Evolutionary conservation across 1,140 invertebrate genomes (phyloP).

Genomic region (Phymorhynchus buccinoides): DNA sequence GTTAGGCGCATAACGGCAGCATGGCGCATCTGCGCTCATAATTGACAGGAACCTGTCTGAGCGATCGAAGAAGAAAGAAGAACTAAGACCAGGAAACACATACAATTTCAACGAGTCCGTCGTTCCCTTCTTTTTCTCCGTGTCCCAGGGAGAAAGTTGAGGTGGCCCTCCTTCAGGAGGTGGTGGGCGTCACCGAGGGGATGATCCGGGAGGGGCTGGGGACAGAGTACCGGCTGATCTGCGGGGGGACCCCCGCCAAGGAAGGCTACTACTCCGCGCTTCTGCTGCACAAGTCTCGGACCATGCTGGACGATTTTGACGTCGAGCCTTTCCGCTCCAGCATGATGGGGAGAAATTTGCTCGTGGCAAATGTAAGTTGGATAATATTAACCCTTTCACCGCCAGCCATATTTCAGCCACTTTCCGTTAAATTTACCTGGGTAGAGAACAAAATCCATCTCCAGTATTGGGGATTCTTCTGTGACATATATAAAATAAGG

Average conservation of each 20-base stretch:
- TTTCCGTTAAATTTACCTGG: too few relatives aligned
- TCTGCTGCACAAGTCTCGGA: slow-evolving; percentile 73
- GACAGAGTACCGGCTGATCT: background rate
- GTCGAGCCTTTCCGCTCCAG: slow-evolving; percentile 74
- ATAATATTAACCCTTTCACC: too few relatives aligned
- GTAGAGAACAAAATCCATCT: too few relatives aligned
- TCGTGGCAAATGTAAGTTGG: slow-evolving; percentile 71
- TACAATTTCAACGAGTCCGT: background rate
- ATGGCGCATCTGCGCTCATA: too few relatives aligned
- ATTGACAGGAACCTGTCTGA: too few relatives aligned
- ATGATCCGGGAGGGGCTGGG: slow-evolving; percentile 50
- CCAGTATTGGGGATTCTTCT: too few relatives aligned
- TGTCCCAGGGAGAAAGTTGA: slow-evolving; percentile 77
- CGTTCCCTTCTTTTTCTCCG: background rate
- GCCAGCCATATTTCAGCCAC: too few relatives aligned
- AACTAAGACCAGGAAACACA: too few relatives aligned
- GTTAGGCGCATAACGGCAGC: too few relatives aligned
- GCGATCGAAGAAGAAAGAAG: too few relatives aligned
- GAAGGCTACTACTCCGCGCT: slow-evolving; percentile 76
- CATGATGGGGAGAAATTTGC: slow-evolving; percentile 76
- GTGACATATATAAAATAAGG: too few relatives aligned
- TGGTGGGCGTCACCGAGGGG: slow-evolving; percentile 65
- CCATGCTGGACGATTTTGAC: slow-evolving; percentile 71
- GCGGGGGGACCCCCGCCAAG: slow-evolving; percentile 9
- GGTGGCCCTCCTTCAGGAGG: slow-evolving; percentile 80